Evolutionary conservation across 2,888 invertebrate species (phyloP).

Genomic region (Uloborus plumipes): DNA sequence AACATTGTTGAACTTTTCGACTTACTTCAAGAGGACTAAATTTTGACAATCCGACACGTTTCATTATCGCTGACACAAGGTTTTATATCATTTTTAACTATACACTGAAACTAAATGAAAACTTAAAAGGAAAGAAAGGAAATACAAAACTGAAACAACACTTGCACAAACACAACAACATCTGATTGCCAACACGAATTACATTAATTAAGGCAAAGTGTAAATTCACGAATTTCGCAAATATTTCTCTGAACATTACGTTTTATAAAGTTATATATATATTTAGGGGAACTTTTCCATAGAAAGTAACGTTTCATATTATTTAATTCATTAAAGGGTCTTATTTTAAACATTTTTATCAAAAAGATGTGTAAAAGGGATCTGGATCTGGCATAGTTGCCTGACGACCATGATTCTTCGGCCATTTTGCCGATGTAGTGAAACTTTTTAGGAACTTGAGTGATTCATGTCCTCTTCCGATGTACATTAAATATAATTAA

Average conservation of each 20-base stretch:
- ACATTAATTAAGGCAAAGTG: background rate
- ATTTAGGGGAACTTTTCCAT: too few relatives aligned
- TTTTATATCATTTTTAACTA: background rate
- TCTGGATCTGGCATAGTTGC: constrained; percentile 42
- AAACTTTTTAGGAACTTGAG: background rate
- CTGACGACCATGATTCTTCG: constrained; percentile 54
- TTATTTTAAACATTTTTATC: too few relatives aligned
- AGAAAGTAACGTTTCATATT: too few relatives aligned
- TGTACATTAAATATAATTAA: too few relatives aligned
- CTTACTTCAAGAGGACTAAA: constrained; percentile 56
- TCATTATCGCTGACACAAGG: constrained; percentile 47
- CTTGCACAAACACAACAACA: constrained; percentile 1
- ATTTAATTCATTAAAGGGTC: too few relatives aligned
- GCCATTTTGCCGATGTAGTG: constrained; percentile 59
- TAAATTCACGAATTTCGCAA: background rate
- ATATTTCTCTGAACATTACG: background rate
- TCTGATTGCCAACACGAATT: background rate
- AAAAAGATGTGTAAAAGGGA: background rate
- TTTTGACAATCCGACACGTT: constrained; percentile 61
- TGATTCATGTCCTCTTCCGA: too few relatives aligned
- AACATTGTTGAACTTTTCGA: constrained; percentile 58
- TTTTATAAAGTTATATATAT: too few relatives aligned
- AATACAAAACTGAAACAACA: constrained; percentile 6
- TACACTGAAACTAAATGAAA: background rate
- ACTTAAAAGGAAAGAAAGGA: background rate